Evolutionary conservation across 1,140 invertebrate genomes (phyloP).

Genomic region (Phymorhynchus buccinoides): DNA sequence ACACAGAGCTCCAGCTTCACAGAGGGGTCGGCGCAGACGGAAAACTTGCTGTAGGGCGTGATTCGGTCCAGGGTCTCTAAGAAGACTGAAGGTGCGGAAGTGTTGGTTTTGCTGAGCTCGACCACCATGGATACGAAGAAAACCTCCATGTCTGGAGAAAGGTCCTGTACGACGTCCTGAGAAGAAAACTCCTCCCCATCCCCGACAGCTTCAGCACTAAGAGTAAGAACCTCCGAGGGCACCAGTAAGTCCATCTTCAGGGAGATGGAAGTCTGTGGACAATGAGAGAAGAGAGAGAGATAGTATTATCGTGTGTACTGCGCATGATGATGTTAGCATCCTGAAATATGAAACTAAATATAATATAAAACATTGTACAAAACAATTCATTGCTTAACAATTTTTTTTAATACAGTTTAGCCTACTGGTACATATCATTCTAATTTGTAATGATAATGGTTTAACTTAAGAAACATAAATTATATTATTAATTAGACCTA

Average conservation of each 20-base stretch:
- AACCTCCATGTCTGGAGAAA: slow-evolving; percentile 41
- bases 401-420: too few relatives aligned
- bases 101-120: background rate
- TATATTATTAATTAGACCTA: too few relatives aligned
- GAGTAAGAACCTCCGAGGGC: background rate
- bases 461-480: too few relatives aligned
- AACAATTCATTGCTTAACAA: too few relatives aligned
- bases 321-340: too few relatives aligned
- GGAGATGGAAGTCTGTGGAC: slow-evolving; percentile 42
- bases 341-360: too few relatives aligned
- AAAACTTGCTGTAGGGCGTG: slow-evolving; percentile 55
- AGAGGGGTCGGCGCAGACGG: slow-evolving; percentile 53
- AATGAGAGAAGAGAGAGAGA: too few relatives aligned
- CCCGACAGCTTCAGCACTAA: background rate
- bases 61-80: slow-evolving; percentile 55
- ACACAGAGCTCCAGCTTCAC: slow-evolving; percentile 59
- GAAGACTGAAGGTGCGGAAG: slow-evolving; percentile 9
- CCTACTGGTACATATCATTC: too few relatives aligned
- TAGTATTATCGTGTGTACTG: too few relatives aligned
- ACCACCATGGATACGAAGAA: slow-evolving; percentile 55
- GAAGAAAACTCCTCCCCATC: background rate
- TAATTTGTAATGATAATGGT: too few relatives aligned
- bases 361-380: too few relatives aligned
- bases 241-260: slow-evolving; percentile 58
- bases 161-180: background rate